Evolutionary conservation across 1,140 invertebrate genomes (phyloP).

Genomic region (Acyrthosiphon pisum): DNA sequence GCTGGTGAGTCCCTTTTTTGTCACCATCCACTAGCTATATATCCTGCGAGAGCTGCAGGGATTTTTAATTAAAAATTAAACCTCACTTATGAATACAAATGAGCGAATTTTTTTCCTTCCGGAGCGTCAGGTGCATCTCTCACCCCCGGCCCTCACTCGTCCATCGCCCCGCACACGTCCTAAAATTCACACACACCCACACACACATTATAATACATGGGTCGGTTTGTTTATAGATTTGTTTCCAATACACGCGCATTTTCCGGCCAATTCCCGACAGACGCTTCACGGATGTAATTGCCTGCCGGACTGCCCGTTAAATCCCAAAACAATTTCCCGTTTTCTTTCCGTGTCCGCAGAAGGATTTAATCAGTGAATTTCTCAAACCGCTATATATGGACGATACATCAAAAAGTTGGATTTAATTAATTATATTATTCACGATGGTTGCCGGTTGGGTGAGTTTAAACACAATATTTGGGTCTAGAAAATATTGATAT

Average conservation of each 20-base stretch:
- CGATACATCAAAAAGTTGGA: neutral
- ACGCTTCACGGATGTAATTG: constrained; percentile 38
- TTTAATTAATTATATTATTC: constrained; percentile 11
- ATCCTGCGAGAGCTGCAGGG: neutral
- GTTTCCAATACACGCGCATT: constrained; percentile 41
- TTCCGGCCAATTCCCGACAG: constrained; percentile 46
- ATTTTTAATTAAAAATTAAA: constrained; percentile 44
- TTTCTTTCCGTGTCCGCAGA: neutral
- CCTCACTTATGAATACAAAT: constrained; percentile 46
- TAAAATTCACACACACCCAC: neutral
- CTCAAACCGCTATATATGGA: neutral
- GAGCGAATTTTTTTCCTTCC: neutral
- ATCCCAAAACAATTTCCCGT: constrained; percentile 54
- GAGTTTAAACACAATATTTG: neutral
- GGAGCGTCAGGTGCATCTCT: neutral
- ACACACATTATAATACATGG: neutral
- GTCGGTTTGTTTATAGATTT: constrained; percentile 5
- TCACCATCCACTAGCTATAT: neutral
- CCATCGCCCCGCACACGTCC: too few species aligned
- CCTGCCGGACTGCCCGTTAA: constrained; percentile 34
- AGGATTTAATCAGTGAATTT: constrained; percentile 49
- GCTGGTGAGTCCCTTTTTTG: neutral
- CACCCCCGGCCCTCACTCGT: neutral
- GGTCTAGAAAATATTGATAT: neutral
- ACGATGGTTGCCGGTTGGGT: neutral